Evolutionary conservation across 2,113 vertebrate genomes (phyloP).

Genomic region (Coryphaenoides rupestris): DNA sequence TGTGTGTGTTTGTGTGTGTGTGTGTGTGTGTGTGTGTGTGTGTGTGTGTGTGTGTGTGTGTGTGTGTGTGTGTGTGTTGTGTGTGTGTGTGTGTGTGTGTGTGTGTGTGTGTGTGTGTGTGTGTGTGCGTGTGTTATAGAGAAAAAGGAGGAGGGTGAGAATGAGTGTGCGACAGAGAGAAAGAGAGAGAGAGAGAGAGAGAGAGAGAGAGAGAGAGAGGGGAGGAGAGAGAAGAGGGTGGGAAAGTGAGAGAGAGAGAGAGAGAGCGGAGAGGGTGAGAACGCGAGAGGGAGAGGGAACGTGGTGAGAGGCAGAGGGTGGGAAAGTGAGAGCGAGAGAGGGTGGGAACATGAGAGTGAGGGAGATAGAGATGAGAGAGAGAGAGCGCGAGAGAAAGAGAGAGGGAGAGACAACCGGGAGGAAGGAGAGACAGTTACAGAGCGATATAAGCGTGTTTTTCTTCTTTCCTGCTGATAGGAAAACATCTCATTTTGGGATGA

Average conservation of each 20-base stretch:
- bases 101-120: too few species aligned
- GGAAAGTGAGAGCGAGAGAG: not conserved
- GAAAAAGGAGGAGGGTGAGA: too few species aligned
- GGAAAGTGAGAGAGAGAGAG: not conserved
- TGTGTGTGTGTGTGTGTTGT: too few species aligned
- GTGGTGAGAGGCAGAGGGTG: not conserved
- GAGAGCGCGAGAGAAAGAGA: not conserved
- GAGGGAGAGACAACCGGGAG: not conserved
- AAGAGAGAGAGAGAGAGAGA: not conserved
- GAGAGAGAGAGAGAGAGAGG: not conserved
- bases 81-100: too few species aligned
- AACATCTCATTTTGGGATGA: slow-evolving; percentile 64
- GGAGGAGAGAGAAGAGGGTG: not conserved
- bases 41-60: too few species aligned
- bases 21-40: too few species aligned
- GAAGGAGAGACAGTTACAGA: not conserved
- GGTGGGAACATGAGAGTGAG: not conserved
- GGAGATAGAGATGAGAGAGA: slow-evolving; percentile 8
- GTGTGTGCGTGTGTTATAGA: too few species aligned
- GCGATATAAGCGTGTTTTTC: slow-evolving; percentile 38
- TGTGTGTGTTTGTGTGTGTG: too few species aligned
- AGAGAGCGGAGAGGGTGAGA: slow-evolving; percentile 24
- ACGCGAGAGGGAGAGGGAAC: slow-evolving; percentile 14
- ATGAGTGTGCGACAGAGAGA: too few species aligned
- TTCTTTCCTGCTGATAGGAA: slow-evolving; percentile 52